Evolutionary conservation across 2,797 vertebrate species (phyloP).

Genomic region (Rhinophrynus dorsalis): DNA sequence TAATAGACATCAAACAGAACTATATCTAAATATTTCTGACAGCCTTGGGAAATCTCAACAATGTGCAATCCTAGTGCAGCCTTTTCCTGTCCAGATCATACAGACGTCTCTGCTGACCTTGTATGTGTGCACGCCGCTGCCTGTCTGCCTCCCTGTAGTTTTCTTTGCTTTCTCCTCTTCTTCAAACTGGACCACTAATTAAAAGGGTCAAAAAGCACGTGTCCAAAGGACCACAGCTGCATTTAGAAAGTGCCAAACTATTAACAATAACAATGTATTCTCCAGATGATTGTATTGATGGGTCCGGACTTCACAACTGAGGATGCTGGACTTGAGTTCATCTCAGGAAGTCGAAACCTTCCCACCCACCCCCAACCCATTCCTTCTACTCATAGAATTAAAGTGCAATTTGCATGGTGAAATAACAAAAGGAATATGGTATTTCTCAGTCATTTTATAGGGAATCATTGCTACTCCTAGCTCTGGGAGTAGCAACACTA

Average conservation of each 20-base stretch:
- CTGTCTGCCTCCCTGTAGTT: not conserved
- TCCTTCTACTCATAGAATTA: no score
- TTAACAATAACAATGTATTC: constrained; percentile 34
- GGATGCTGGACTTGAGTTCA: constrained; percentile 9
- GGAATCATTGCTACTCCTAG: no score
- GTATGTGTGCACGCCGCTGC: not conserved
- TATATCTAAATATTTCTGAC: not conserved
- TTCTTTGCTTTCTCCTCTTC: not conserved
- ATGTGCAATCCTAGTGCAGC: not conserved
- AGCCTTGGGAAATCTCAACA: not conserved
- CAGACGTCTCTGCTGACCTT: no score
- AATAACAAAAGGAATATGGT: no score
- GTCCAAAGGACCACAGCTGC: constrained; percentile 28
- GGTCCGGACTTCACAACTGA: constrained; percentile 11
- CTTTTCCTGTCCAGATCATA: not conserved
- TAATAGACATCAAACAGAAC: not conserved
- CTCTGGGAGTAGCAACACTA: no score
- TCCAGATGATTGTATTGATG: constrained; percentile 23
- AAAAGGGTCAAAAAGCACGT: not conserved
- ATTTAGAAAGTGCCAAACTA: constrained; percentile 26
- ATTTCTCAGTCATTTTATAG: no score
- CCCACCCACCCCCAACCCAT: no score
- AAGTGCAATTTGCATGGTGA: no score
- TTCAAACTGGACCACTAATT: not conserved
- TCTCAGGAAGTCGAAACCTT: not conserved